Evolutionary conservation across 2,113 vertebrate species (phyloP), one percentile per base, ranked within the genome.

Genomic region (Nipponia nippon): DNA sequence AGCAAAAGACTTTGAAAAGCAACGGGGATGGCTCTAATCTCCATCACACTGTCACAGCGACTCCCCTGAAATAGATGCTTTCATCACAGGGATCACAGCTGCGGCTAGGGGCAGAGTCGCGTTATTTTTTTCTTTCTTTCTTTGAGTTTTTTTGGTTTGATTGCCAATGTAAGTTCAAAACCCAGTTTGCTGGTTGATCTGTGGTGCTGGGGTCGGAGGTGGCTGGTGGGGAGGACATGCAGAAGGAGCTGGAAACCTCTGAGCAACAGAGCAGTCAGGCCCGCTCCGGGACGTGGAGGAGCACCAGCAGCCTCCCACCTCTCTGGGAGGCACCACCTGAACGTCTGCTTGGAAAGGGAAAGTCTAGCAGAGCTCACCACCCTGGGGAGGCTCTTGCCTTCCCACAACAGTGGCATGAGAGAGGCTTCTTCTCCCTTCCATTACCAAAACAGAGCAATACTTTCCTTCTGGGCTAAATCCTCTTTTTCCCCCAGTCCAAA

Each of bases 21-120:
- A 87, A 62, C 0, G 9, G 38, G 73, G 44, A 29, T 83, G 70
- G 52, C 34, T 89, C 67, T 90, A 50, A 92, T 85, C 88, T 88
- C 58, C 22, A 26, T 27, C 3, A 0, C 1, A 3, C 42, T 78
- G 61, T 42, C 3, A 13, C 75, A 49, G 26, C 16, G 1, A 34
- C 21, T 87, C 25, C 63, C 55, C 46, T 89, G 71, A 95, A 90
- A 70, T 8, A 16, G 27, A 36, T 13, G 52, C 58, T 72, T 72
- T 72, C 75, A 76, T 72, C 4, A 0, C 32, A 44, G 52, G 27
- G 40, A 55, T 85, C 40, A 78, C 81, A 81, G 58, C 49, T 40
- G n/a, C 2, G 2, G 40, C 58, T 36, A 12, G 4, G 17, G 17
- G 23, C 27, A 70, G 11, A 72, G 44, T 6, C 5, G 1, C 50